Base-by-base conservation (phyloP, 2,888 invertebrate species). In the Trichogramma dendrolimi region DNA sequence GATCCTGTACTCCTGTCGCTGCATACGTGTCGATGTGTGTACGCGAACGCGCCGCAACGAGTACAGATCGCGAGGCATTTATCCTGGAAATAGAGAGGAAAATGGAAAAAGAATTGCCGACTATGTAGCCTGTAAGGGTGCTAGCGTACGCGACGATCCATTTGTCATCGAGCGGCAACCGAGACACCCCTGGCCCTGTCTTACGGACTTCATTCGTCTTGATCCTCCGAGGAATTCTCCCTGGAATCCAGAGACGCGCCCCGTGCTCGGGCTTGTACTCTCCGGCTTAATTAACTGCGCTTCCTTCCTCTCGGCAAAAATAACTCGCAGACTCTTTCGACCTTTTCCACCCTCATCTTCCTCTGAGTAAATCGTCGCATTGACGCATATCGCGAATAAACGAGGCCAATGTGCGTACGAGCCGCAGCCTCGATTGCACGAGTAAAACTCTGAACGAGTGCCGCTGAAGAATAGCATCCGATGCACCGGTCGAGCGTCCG, bases 111-210 rank as follows among this genome's bases (percentile, higher is more conserved):
- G 27, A 27, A 27, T 27, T 3, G 27, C 27, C 27, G 27, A 27
- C 27, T 27, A 27, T 27, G 27, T 27, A 27, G 27, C 3, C 27
- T 27, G 3, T 27, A 58, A 53, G 61, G 43, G 59, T 43, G 47
- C 67, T 72, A 65, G 65, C 64, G 63, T 57, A 60, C 66, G 59
- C 57, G 61, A 61, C 63, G 58, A 62, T 65, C 71, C 71, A 70
- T 74, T 73, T 71, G 71, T 73, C 72, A 72, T 72, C 65, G 65
- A 27, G 27, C 43, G 61, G 58, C 60, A 54, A 54, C 41, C 38
- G 49, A 39, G 44, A 48, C 57, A 60, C 55, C 56, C 58, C 53
- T 48, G 63, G 66, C 66, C 63, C 67, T 60, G 61, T 49, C 57
- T 61, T 60, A 54, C 48, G 58, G 61, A 65, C 69, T 66, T 66